These are phyloP conservation scores for Drosophila mimica DNA, from an alignment of 2,888 invertebrate genomes.

Conservation along the genomic window DNA sequence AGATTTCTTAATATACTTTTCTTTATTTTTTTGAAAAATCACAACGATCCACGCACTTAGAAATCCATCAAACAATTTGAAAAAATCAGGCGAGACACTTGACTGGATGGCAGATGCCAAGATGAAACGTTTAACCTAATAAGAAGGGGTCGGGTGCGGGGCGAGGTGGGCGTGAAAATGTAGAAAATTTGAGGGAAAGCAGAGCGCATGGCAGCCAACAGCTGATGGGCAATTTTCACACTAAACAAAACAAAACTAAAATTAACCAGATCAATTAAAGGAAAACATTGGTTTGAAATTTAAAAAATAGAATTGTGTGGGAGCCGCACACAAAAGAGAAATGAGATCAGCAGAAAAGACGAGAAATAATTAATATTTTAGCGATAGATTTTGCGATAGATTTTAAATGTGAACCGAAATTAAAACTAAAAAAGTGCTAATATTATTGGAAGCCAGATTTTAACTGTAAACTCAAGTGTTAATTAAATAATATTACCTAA, in stretches of 20 bases:
- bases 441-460: neutral
- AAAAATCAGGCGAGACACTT: constrained; percentile 44
- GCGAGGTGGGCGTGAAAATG: neutral
- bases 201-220: constrained; percentile 30
- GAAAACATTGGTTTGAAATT: neutral
- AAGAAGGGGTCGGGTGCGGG: too few species aligned
- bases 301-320: neutral
- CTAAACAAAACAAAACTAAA: constrained; percentile 27
- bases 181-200: neutral
- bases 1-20: constrained; percentile 5
- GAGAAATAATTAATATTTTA: neutral
- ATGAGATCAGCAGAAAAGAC: neutral
- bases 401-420: neutral
- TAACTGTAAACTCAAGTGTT: neutral
- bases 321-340: neutral
- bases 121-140: constrained; percentile 49
- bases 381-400: too few species aligned
- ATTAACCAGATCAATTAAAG: constrained; percentile 61
- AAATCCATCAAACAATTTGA: constrained; percentile 76
- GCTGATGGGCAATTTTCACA: constrained; percentile 31
- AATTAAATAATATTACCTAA: neutral
- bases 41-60: constrained; percentile 72
- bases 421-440: too few species aligned
- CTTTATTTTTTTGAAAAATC: constrained; percentile 52
- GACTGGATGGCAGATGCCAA: constrained; percentile 51